Conservation (phyloP, 2,888 invertebrate species). For the Agriotes lineatus region DNA sequence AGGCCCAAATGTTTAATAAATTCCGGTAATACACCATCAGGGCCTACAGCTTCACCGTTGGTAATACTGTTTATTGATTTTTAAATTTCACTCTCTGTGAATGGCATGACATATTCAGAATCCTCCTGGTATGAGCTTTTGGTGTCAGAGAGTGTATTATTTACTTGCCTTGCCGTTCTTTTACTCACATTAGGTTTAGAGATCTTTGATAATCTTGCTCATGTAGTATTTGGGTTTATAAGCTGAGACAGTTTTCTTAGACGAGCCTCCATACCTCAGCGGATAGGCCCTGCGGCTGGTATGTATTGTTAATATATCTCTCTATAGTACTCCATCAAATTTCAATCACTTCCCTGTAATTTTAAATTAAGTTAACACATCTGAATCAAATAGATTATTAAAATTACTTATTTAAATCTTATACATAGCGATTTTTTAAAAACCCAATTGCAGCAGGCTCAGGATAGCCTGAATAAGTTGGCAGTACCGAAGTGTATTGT, state of each 20-base stretch:
- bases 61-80: not conserved
- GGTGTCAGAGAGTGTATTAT: not conserved
- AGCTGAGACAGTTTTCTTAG: not conserved
- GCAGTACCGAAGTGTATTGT: too few relatives aligned
- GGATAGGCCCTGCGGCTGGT: not conserved
- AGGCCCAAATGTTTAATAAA: not conserved
- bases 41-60: not conserved
- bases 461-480: too few relatives aligned
- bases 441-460: too few relatives aligned
- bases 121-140: not conserved
- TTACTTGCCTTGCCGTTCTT: not conserved
- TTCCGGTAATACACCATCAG: not conserved
- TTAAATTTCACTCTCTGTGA: not conserved
- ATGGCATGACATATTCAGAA: not conserved
- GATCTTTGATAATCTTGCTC: not conserved
- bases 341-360: too few relatives aligned
- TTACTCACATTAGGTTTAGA: not conserved
- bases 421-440: too few relatives aligned
- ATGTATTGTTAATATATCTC: too few relatives aligned
- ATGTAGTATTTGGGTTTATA: not conserved
- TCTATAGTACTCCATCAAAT: too few relatives aligned
- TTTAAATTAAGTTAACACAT: too few relatives aligned
- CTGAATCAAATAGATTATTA: too few relatives aligned
- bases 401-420: too few relatives aligned
- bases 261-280: not conserved